These are phyloP conservation scores for Centrocercus urophasianus DNA, from an alignment of 2,113 vertebrate genomes.

Conservation along the genomic window DNA sequence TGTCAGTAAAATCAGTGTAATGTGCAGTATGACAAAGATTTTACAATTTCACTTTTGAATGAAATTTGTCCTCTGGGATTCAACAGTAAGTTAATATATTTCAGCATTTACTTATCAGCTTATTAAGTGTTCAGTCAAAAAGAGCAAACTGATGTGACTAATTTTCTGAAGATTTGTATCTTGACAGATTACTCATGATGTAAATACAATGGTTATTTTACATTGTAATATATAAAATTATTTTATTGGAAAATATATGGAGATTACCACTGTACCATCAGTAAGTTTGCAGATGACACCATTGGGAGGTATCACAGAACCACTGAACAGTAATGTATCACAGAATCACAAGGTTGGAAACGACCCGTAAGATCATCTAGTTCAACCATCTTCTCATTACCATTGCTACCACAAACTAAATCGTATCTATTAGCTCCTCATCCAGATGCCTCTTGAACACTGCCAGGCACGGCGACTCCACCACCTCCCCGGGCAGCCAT, in stretches of 20 bases:
- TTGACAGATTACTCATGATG: background rate
- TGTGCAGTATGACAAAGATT: conserved; percentile 25
- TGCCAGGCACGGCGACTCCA: no score
- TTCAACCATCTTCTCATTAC: no score
- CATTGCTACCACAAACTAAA: no score
- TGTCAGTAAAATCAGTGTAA: conserved; percentile 55
- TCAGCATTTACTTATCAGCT: background rate
- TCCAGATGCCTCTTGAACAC: no score
- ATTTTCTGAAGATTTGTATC: background rate
- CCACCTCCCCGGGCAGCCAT: no score
- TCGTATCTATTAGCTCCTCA: no score
- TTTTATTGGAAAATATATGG: background rate
- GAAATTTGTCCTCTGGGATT: conserved; percentile 44
- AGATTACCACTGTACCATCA: background rate
- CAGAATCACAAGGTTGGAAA: no score
- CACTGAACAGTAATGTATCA: no score
- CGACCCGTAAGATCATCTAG: no score
- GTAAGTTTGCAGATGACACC: no score
- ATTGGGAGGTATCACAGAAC: no score
- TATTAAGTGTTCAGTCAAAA: conserved; percentile 24
- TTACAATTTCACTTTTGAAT: conserved; percentile 32
- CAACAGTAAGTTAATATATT: conserved; percentile 4
- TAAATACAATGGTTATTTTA: background rate
- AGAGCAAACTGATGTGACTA: background rate
- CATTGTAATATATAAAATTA: background rate